Evolutionary conservation across 2,888 invertebrate genomes (phyloP).

Genomic region (Sinodicranocentrus sp.): DNA sequence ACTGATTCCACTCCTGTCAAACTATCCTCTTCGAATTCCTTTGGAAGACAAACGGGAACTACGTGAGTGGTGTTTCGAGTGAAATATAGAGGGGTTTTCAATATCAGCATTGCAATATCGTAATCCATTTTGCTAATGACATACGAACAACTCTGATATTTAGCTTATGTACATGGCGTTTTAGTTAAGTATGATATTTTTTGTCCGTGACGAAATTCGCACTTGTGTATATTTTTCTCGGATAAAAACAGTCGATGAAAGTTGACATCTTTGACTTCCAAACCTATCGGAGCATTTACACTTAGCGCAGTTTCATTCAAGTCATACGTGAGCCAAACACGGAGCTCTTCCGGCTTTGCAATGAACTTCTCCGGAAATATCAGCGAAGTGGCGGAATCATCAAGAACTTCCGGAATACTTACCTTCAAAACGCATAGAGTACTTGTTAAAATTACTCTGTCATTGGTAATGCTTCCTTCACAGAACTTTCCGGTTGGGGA

Average conservation of each 20-base stretch:
- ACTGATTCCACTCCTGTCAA: constrained; percentile 17
- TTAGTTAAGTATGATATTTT: background rate
- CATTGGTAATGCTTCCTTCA: constrained; percentile 39
- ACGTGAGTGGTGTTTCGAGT: background rate
- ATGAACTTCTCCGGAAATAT: constrained; percentile 9
- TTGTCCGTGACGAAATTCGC: background rate
- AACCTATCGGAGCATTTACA: too few species aligned
- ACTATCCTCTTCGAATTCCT: background rate
- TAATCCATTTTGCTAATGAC: constrained; percentile 33
- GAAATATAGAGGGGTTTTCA: constrained; percentile 10
- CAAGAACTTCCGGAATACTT: background rate
- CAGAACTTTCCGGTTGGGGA: constrained; percentile 10
- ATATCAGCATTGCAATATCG: constrained; percentile 26
- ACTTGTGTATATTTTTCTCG: background rate
- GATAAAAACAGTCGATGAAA: constrained; percentile 16
- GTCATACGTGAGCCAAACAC: constrained; percentile 4
- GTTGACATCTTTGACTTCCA: constrained; percentile 11
- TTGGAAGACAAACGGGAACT: constrained; percentile 33
- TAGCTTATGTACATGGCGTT: background rate
- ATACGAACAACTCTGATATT: background rate
- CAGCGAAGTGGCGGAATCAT: background rate
- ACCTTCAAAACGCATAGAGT: constrained; percentile 24
- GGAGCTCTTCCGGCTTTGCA: background rate
- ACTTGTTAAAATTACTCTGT: constrained; percentile 27
- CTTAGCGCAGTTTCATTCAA: too few species aligned